A percentile compares a stretch with the other conserved stretches of the same genome.
These are phyloP conservation scores for Melanotaenia trifasciata DNA, from an alignment of 2,797 vertebrate species.

Conservation along the genomic window DNA sequence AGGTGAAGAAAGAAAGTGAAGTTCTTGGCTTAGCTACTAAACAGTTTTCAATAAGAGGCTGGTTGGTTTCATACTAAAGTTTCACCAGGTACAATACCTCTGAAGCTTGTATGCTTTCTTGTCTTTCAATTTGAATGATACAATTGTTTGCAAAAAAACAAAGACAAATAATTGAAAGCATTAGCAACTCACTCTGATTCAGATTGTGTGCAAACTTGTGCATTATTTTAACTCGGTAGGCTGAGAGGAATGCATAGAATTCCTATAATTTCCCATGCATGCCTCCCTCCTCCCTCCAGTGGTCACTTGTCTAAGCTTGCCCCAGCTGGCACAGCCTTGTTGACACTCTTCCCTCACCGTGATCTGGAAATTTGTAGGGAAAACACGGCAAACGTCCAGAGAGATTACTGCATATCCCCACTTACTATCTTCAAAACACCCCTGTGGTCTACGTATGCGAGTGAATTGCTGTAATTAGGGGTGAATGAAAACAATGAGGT, in stretches of 20 bases:
- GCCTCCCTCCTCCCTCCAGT: slow-evolving; percentile 63
- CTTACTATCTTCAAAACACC: slow-evolving; percentile 57
- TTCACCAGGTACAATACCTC: background rate
- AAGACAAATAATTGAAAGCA: background rate
- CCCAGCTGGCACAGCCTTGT: slow-evolving; percentile 67
- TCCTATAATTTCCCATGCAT: slow-evolving; percentile 74
- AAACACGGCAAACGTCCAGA: slow-evolving; percentile 60
- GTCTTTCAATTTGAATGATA: slow-evolving; percentile 18
- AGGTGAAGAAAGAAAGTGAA: background rate
- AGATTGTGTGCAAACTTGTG: slow-evolving; percentile 14
- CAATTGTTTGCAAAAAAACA: background rate
- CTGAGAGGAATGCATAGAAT: slow-evolving; percentile 75
- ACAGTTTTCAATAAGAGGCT: background rate
- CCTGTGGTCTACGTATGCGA: slow-evolving; percentile 21
- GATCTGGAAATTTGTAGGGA: slow-evolving; percentile 73
- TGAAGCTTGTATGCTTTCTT: slow-evolving; percentile 31
- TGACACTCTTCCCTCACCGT: slow-evolving; percentile 63
- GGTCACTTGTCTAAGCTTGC: slow-evolving; percentile 81
- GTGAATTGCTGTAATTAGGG: slow-evolving; percentile 34
- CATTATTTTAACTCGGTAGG: slow-evolving; percentile 59
- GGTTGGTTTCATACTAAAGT: background rate
- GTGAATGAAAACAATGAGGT: slow-evolving; percentile 10
- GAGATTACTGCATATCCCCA: slow-evolving; percentile 71
- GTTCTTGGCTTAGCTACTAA: background rate
- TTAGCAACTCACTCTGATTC: background rate